Evolutionary conservation across 2,888 invertebrate genomes (phyloP), one percentile per base, ranked within the genome.

Genomic region (Cosmopolites sordidus): DNA sequence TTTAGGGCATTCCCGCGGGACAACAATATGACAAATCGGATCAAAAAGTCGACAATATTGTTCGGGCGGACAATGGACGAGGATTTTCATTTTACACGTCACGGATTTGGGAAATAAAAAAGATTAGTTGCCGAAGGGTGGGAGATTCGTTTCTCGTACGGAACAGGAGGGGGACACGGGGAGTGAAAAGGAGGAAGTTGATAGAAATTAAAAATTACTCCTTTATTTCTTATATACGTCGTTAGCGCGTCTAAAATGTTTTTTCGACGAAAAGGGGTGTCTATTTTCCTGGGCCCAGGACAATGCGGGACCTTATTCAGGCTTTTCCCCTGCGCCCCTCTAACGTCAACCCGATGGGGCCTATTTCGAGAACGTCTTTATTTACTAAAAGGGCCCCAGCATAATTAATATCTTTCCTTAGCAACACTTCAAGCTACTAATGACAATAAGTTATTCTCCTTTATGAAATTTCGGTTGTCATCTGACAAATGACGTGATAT

Each of bases 41-140:
- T 75, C 73, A 74, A 74, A 73, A 74, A 75, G 74, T 75, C 75
- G 75, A 74, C 73, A 73, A 74, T 73, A 74, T 74, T 74, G 74
- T 73, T 66, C 69, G 67, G 68, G 66, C 68, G 66, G 68, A 73
- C 72, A 73, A 74, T 72, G 62, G 71, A 68, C 69, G 67, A 39
- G 48, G 56, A 57, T 53, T 56, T 58, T 56, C 43, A 53, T 53
- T 58, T 56, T 46, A 55, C 56, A 56, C 58, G 58, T 58, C 58
- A 58, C 50, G 52, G 58, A 58, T 58, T 58, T 51, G 15, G 54
- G 45, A 54, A 51, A 54, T 54, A 54, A 58, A 54, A 56, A 48
- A 43, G 52, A 52, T 48, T 44, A 43, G 15, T 30, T 11, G 40
- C 6, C 33, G 22, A 22, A 22, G 22, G n/a, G n/a, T n/a, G n/a